Evolutionary conservation across 2,888 invertebrate genomes (phyloP).

Genomic region (Esperia sulphurella): DNA sequence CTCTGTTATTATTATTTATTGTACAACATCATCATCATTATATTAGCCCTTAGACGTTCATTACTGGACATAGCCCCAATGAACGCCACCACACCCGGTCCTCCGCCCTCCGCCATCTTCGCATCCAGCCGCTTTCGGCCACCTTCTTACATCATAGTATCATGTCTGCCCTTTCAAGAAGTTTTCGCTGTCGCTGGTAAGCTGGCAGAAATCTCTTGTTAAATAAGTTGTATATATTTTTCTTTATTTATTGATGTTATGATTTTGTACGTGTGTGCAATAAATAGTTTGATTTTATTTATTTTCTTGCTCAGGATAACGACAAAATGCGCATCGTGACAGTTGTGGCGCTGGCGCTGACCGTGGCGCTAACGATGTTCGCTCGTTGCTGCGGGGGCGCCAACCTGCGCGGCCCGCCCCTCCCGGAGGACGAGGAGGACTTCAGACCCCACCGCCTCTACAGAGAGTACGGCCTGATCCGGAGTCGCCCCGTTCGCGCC

Average conservation of each 20-base stretch:
- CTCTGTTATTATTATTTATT: too few species aligned
- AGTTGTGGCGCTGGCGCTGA: conserved; percentile 39
- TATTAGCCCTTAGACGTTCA: too few species aligned
- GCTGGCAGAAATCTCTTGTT: too few species aligned
- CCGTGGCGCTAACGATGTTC: conserved; percentile 37
- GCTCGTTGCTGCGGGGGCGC: conserved; percentile 47
- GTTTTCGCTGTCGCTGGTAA: too few species aligned
- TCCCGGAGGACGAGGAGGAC: conserved; percentile 62
- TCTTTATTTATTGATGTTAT: background rate
- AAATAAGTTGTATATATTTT: too few species aligned
- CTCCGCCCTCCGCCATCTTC: too few species aligned
- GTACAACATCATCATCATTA: too few species aligned
- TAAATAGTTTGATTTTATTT: background rate
- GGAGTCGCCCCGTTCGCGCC: conserved; percentile 49
- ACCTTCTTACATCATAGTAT: too few species aligned
- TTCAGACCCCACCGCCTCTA: conserved; percentile 49
- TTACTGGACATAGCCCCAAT: too few species aligned
- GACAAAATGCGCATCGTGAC: conserved; percentile 48
- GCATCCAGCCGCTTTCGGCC: too few species aligned
- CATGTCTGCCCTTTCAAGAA: too few species aligned
- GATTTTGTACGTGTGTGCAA: background rate
- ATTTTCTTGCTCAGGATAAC: conserved; percentile 11
- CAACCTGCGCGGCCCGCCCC: conserved; percentile 32
- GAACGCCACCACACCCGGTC: too few species aligned
- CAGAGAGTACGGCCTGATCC: conserved; percentile 81